Conservation (phyloP, 1,140 invertebrate species). For the Drosophila albomicans region DNA sequence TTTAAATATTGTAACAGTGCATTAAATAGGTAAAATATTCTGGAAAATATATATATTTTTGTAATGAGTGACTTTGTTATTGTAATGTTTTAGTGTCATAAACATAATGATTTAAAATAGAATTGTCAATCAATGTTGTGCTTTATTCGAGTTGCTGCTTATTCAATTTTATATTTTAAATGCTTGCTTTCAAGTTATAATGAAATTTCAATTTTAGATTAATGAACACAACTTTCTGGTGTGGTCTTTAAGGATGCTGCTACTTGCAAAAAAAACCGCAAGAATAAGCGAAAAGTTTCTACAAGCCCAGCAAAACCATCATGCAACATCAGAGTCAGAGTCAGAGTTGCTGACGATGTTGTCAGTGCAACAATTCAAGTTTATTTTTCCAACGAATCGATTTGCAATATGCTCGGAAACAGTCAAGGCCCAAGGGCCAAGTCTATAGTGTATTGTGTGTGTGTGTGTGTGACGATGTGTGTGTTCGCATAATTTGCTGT, state of each 20-base stretch:
- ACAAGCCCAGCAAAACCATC: conserved; percentile 13
- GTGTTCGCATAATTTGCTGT: conserved; percentile 60
- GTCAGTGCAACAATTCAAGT: conserved; percentile 44
- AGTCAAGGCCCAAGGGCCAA: not conserved
- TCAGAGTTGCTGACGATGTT: conserved; percentile 1
- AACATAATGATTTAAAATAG: too few relatives aligned
- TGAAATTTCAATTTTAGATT: not conserved
- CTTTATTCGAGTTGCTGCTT: too few relatives aligned
- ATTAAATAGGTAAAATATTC: too few relatives aligned
- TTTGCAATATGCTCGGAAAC: conserved; percentile 48
- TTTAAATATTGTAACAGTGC: too few relatives aligned
- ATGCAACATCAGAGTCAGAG: conserved; percentile 17
- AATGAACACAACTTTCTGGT: not conserved
- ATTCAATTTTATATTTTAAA: too few relatives aligned
- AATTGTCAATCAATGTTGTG: too few relatives aligned
- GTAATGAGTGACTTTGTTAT: too few relatives aligned
- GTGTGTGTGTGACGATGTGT: conserved; percentile 59
- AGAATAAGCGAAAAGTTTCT: not conserved
- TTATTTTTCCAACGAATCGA: conserved; percentile 72
- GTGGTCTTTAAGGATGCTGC: not conserved
- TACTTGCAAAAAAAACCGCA: not conserved
- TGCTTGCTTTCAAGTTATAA: too few relatives aligned
- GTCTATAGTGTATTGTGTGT: not conserved
- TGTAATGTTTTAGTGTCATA: too few relatives aligned
- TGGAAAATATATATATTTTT: too few relatives aligned